Evolutionary conservation across 1,140 invertebrate species (phyloP), one percentile per base, ranked within the genome.

Genomic region (Philotrypesis tridentata): DNA sequence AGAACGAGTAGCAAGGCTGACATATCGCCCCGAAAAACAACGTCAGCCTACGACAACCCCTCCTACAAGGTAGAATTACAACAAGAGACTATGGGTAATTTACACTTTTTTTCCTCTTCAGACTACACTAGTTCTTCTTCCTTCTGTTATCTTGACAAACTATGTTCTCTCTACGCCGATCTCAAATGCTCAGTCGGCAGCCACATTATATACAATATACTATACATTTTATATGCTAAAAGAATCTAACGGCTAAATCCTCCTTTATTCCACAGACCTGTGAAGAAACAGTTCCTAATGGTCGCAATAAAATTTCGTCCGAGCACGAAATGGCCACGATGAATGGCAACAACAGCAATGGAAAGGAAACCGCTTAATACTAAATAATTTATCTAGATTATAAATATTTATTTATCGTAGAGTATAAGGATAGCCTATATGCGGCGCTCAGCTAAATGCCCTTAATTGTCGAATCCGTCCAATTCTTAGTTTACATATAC

Each of bases 1-100:
- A 95, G 97, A 84, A 93, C 92, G 17, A 93, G 93, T 85, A 93
- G 91, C 83, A 94, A 93, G 84, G 93, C 93, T 43, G 91, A 91
- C 40, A 93, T 93, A 84, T 94, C 95, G n/a, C 92, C 94, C 48
- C 93, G 95, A 86, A 95, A 95, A 77, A 95, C 94, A 21, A 93
- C 95, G 73, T 95, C 96, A 11, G 96, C 97, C 65, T 98, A 98
- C 88, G 97, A 98, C 90, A 98, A 98, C 93, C 97, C 97, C 77
- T 97, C 96, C 86, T 98, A 97, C 93, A 98, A 98, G 94, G 96
- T 97, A 92, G 96, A 97, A 92, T 94, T 96, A 91, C 96, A 97
- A 92, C 96, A 97, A 93, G 96, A 97, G 92, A 96, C 96, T 89
- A 96, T 97, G 96, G 95, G 96, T 96, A 94, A 93, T 92, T 92